Evolutionary conservation across 2,888 invertebrate genomes (phyloP), one percentile per base, ranked within the genome.

Genomic region (Drosophila kanekoi): DNA sequence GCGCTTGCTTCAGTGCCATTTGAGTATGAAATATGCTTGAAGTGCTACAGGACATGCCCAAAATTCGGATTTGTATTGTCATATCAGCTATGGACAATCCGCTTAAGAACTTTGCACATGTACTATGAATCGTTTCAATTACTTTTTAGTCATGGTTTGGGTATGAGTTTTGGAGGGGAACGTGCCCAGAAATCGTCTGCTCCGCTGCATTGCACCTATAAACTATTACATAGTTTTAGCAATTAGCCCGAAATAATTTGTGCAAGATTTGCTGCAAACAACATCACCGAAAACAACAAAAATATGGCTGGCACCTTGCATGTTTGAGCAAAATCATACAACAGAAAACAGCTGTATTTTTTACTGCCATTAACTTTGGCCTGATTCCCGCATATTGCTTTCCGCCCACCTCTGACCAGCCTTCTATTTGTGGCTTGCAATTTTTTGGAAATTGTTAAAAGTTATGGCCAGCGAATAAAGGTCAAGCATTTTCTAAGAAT

Each of bases 181-280:
- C 9, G 8, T 62, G 49, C 20, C 20, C 60, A 9, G 56, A 32
- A 48, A 44, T 37, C 20, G 57, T 51, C 13, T 14, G 33, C n/a
- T 37, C 68, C 57, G 66, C 83, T 81, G 84, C 84, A 84, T 73
- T 81, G 81, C 79, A n/a, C n/a, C n/a, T 72, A 75, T 81, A 84
- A 84, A 79, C 81, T 86, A 81, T 79, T 79, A 41, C 72, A 69
- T 86, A 86, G 62, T 79, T 83, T 77, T 54, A 66, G 72, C 82
- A 82, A 85, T 85, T 82, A 85, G 77, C 67, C 73, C 48, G 69
- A 82, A 85, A 79, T 79, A 75, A 79, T 77, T 70, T 81, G 75
- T 68, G 56, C 60, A 72, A 77, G 58, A 67, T 70, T 33, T 53
- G 48, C 20, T 20, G 20, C 20, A 20, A 20, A 0, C 20, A 20